These are phyloP conservation scores for Blastomussa wellsi DNA, from an alignment of 92 coral and sea anemone genomes.

Conservation along the genomic window DNA sequence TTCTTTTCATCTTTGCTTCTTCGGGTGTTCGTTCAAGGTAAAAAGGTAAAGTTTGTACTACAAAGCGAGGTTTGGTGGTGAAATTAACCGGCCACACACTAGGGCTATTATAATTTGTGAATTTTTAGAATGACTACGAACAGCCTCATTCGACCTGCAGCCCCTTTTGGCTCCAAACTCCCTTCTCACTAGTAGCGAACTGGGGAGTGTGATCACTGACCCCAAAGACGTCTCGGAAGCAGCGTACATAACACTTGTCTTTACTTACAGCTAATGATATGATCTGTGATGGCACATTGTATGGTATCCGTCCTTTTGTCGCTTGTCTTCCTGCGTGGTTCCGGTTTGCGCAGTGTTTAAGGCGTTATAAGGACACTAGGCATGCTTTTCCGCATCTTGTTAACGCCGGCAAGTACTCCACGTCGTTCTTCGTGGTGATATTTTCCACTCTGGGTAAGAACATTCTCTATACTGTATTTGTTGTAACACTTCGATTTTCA, in stretches of 20 bases:
- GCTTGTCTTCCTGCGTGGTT: slow-evolving; percentile 99
- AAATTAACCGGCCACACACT: too few relatives aligned
- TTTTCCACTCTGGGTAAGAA: slow-evolving; percentile 85
- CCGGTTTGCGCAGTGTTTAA: slow-evolving; percentile 95
- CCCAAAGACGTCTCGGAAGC: neutral
- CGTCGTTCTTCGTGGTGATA: slow-evolving; percentile 86
- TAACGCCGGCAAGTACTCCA: slow-evolving; percentile 98
- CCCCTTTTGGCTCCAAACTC: neutral
- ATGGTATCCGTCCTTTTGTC: slow-evolving; percentile 86
- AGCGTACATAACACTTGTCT: neutral
- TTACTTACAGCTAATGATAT: slow-evolving; percentile 51
- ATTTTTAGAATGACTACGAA: too few relatives aligned
- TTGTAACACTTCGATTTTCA: too few relatives aligned
- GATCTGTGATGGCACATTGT: slow-evolving; percentile 84
- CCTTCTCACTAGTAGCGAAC: neutral
- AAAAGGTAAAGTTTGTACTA: too few relatives aligned
- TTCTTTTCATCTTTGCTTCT: too few relatives aligned
- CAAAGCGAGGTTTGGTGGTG: too few relatives aligned
- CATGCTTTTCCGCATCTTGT: slow-evolving; percentile 94
- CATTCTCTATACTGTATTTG: neutral
- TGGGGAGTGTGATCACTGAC: neutral
- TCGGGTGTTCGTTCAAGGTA: too few relatives aligned
- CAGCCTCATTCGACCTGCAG: too few relatives aligned
- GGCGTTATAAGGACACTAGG: slow-evolving; percentile 94
- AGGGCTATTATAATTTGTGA: too few relatives aligned